These are phyloP conservation scores for Zaprionus bogoriensis DNA, from an alignment of 2,888 invertebrate species.

Conservation along the genomic window DNA sequence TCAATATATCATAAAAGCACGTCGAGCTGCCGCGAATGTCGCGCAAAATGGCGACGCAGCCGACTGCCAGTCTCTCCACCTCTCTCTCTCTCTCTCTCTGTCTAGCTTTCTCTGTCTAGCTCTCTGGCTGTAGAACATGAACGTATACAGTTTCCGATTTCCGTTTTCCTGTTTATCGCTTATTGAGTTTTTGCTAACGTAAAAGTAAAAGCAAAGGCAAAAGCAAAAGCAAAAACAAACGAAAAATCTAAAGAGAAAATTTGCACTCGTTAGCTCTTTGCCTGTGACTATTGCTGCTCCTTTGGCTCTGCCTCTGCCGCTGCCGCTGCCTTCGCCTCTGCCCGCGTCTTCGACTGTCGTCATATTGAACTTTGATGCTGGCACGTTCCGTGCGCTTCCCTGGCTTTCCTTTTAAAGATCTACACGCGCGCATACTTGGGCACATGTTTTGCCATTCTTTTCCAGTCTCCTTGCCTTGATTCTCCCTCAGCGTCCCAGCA, in stretches of 20 bases:
- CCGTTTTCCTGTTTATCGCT: slow-evolving; percentile 80
- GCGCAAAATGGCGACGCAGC: slow-evolving; percentile 53
- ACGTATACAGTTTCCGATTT: slow-evolving; percentile 78
- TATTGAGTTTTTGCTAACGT: slow-evolving; percentile 73
- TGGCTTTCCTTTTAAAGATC: slow-evolving; percentile 63
- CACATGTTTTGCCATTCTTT: slow-evolving; percentile 54
- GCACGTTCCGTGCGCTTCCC: slow-evolving; percentile 63
- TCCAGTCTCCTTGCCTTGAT: slow-evolving; percentile 12
- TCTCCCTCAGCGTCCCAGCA: slow-evolving; percentile 25
- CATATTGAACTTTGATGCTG: slow-evolving; percentile 77
- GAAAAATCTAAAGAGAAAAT: slow-evolving; percentile 60
- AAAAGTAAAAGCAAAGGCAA: slow-evolving; percentile 65
- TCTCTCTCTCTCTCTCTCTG: slow-evolving; percentile 14
- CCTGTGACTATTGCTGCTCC: not conserved
- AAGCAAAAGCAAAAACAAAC: slow-evolving; percentile 18
- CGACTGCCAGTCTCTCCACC: not conserved
- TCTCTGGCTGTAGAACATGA: slow-evolving; percentile 47
- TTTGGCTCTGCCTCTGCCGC: slow-evolving; percentile 4
- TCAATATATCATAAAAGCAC: slow-evolving; percentile 78
- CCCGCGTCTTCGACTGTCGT: slow-evolving; percentile 27
- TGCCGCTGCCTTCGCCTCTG: not conserved
- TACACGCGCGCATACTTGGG: slow-evolving; percentile 69
- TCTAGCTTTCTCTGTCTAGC: slow-evolving; percentile 7
- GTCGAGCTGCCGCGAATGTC: slow-evolving; percentile 56
- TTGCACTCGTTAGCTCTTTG: slow-evolving; percentile 75